Evolutionary conservation across 2,113 vertebrate genomes (phyloP), one percentile per base, ranked within the genome.

Genomic region (Microcebus griseorufus): DNA sequence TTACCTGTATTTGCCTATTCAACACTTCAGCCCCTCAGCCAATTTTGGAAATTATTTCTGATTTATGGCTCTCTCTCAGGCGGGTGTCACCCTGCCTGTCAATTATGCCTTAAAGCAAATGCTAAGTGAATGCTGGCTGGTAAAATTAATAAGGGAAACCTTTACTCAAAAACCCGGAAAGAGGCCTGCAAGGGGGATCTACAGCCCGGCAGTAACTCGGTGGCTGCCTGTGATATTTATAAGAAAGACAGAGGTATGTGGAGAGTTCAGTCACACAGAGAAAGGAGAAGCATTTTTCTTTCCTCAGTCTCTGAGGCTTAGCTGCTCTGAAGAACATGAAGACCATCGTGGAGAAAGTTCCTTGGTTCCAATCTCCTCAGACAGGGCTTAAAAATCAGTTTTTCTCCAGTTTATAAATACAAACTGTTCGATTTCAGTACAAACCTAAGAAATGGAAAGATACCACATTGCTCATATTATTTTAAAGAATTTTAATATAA

Each of bases 31-130:
- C 91, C 96, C 98, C 95, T 98, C 98, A 98, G 98, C 98, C 98
- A 98, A 98, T 99, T 99, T 99, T 99, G 98, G 98, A 99, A 99
- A 99, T 99, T 99, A 99, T 99, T 99, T 99, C 98, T 99, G 99
- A 99, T 99, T 98, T 99, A 99, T 99, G 98, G 97, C 98, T 98
- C 96, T 98, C 97, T 98, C 98, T 98, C 98, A 95, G 94, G 98
- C 7, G 18, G 98, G 98, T 98, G 98, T 99, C 98, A 84, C 98
- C 98, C 98, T 98, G 97, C 98, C 98, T 99, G 99, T 99, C 99
- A 99, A 99, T 99, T 99, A 99, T 98, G 97, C 96, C 98, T 98
- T 97, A 98, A 98, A 98, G 98, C 98, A 99, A 99, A 99, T 99
- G 99, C 98, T 99, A 99, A 99, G 98, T 98, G 99, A 98, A 98